phyloP scores from a whole-genome alignment of 2,113 vertebrate species.

The Corvus moneduloides region DNA sequence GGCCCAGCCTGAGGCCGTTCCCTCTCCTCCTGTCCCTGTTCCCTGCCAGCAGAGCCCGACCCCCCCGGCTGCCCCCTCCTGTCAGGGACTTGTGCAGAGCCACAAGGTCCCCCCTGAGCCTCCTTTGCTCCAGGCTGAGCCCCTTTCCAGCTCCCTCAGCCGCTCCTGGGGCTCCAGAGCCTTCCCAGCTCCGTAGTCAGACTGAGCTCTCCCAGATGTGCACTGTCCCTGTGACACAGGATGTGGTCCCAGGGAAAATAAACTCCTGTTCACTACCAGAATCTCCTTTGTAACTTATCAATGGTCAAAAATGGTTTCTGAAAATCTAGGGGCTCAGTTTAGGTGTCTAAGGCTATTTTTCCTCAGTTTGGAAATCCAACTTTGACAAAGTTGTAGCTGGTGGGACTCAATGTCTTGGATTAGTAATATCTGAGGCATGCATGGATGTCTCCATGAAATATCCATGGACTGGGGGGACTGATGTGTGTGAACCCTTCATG shows the following conservation, averaged over 20 bases:
- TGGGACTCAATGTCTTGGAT: neutral
- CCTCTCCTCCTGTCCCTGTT: neutral
- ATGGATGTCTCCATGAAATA: neutral
- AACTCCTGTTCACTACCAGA: neutral
- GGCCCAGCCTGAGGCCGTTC: neutral
- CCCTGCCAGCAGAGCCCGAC: neutral
- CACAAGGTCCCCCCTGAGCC: no score
- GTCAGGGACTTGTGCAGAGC: no score
- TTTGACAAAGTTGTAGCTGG: neutral
- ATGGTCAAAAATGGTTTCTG: neutral
- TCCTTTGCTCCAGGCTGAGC: no score
- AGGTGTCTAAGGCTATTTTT: neutral
- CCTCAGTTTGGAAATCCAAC: neutral
- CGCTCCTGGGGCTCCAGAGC: rapidly evolving
- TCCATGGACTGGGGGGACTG: no score
- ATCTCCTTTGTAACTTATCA: neutral
- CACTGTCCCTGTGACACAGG: neutral
- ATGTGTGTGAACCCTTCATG: rapidly evolving
- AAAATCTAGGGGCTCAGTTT: neutral
- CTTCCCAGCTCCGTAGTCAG: neutral
- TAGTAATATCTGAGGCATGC: neutral
- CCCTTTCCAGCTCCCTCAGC: neutral
- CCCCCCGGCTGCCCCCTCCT: no score
- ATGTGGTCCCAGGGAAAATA: neutral
- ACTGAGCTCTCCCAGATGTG: neutral